Conservation (phyloP, 2,113 vertebrate species). For the Seriola rivoliana region DNA sequence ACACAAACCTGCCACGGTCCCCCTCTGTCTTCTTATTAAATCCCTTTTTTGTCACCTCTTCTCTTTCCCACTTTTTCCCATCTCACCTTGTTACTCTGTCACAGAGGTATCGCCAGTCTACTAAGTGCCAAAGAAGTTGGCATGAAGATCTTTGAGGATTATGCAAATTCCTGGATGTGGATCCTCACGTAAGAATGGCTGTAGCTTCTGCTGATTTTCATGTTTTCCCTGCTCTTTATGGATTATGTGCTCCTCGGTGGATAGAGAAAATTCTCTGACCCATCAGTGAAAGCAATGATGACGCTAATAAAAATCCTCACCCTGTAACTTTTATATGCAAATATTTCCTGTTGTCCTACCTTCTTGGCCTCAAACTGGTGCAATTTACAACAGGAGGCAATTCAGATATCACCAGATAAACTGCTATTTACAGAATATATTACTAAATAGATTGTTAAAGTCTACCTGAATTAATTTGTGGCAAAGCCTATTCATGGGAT, state of each 20-base stretch:
- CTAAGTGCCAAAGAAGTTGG: conserved; percentile 90
- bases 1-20: conserved; percentile 1
- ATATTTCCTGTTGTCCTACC: neutral
- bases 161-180: conserved; percentile 94
- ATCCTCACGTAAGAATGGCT: conserved; percentile 91
- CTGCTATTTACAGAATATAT: neutral
- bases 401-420: neutral
- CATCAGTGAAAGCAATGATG: neutral
- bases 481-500: neutral
- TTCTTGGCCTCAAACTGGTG: neutral
- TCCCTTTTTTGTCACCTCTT: conserved; percentile 9
- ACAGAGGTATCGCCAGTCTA: conserved; percentile 89
- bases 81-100: conserved; percentile 26
- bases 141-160: conserved; percentile 95
- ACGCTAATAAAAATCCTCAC: neutral
- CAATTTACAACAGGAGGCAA: neutral
- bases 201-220: neutral
- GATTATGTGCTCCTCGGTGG: neutral
- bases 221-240: neutral
- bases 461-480: too few relatives aligned
- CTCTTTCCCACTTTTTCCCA: conserved; percentile 10
- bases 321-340: neutral
- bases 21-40: conserved; percentile 7
- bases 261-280: neutral
- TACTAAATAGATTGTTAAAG: neutral